These are phyloP conservation scores for Alouatta caraya DNA, from an alignment of 2,797 vertebrate genomes.

Conservation along the genomic window DNA sequence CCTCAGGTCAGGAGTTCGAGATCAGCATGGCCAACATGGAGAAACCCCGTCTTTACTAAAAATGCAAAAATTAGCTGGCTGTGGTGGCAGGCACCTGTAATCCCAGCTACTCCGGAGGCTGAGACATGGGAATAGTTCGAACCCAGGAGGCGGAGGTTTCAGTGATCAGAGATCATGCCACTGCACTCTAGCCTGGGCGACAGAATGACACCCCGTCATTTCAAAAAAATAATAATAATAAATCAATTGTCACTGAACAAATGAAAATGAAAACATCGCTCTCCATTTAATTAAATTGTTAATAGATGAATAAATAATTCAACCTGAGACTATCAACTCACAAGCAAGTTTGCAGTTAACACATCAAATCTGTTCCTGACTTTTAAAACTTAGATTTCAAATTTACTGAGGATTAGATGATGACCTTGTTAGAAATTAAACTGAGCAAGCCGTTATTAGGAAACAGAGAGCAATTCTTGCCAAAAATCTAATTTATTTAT, in stretches of 20 bases:
- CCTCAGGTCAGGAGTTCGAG: too few relatives aligned
- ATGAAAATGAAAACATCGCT: not conserved
- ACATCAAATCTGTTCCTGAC: not conserved
- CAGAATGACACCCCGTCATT: too few relatives aligned
- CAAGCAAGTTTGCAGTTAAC: not conserved
- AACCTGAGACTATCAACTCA: not conserved
- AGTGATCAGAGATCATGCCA: too few relatives aligned
- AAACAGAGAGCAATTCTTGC: not conserved
- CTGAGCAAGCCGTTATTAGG: not conserved
- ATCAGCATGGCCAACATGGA: too few relatives aligned
- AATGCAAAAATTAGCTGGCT: too few relatives aligned
- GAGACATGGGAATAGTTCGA: too few relatives aligned
- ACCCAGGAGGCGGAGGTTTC: too few relatives aligned
- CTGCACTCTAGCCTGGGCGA: too few relatives aligned
- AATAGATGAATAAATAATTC: conserved; percentile 1
- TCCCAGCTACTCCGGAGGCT: too few relatives aligned
- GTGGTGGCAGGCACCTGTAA: too few relatives aligned
- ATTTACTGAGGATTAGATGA: not conserved
- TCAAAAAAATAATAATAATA: too few relatives aligned
- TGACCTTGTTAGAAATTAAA: not conserved
- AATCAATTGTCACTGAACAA: not conserved
- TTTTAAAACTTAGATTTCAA: conserved; percentile 27
- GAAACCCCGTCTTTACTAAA: too few relatives aligned
- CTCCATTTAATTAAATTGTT: not conserved
- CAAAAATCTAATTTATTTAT: not conserved